Base-by-base conservation (phyloP, 2,113 vertebrate species). In the Canis aureus region DNA sequence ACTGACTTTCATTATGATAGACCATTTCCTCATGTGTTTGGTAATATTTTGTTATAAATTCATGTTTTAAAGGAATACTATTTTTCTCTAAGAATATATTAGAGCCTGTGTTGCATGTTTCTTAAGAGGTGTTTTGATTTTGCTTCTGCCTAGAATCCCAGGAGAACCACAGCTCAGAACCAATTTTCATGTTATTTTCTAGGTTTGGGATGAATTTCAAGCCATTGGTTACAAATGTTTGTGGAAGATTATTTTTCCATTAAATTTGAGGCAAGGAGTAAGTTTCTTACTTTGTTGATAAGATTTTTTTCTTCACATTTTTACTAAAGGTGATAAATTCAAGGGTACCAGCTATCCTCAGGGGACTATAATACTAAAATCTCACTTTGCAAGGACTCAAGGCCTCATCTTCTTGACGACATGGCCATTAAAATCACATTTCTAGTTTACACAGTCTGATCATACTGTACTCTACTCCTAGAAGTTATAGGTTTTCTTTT, bases 261-360 rank as follows among this genome's bases (percentile, higher is more conserved):
- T 5, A 67, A 23, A 80, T 74, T 8, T 76, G 13, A 96, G 43
- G 49, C n/a, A 74, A 91, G 69, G 64, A 74, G 22, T 13, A 94
- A 73, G 27, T 49, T 94, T 20, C 23, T 89, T 74, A 91, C 84
- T 89, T 16, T 35, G 2, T 80, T 27, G 20, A 23, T 67, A 89
- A 3, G 43, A 53, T 25, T 67, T 64, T 59, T 59, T 66, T 29
- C 27, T 2, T 89, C 43, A 25, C 15, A 27, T 16, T 89, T 74
- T 92, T 82, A 73, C n/a, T 85, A 35, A 86, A 38, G 12, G 22
- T 59, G 57, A 93, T 62, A 93, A 74, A 86, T 81, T 80, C 73
- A 93, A 90, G 53, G 25, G 0, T 67, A 51, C 5, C 10, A 84
- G 43, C 17, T 69, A 55, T 81, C 20, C 5, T 86, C 20, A 32